A percentile compares a stretch with the other conserved stretches of the same genome.
Conservation (phyloP, 92 coral and sea anemone species). For the Zoanthus gigantus region DNA sequence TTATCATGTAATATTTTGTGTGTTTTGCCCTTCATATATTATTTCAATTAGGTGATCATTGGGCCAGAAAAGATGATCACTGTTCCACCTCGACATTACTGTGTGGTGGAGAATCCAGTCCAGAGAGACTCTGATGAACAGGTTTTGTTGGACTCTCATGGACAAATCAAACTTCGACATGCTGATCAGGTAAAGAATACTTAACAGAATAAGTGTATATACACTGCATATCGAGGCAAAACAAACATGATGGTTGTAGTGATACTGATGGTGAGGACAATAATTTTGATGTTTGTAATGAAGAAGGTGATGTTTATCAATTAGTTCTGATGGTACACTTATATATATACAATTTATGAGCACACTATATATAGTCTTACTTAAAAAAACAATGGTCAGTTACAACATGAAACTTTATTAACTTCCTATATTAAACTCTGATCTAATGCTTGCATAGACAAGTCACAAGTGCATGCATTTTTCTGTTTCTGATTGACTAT, state of each 20-base stretch:
- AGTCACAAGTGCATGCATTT: too few species aligned
- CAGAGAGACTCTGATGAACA: slow-evolving; percentile 80
- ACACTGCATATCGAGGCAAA: background rate
- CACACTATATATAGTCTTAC: too few species aligned
- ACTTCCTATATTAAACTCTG: too few species aligned
- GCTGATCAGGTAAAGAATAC: slow-evolving; percentile 90
- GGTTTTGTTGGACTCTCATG: slow-evolving; percentile 82
- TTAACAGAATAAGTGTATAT: background rate
- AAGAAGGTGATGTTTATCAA: too few species aligned
- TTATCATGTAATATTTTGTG: background rate
- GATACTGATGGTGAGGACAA: background rate
- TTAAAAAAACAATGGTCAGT: too few species aligned
- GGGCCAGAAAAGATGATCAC: slow-evolving; percentile 99
- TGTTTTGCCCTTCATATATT: background rate
- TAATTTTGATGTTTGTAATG: background rate
- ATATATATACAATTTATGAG: too few species aligned
- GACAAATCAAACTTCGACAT: slow-evolving; percentile 94
- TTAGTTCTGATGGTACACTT: too few species aligned
- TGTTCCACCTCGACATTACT: slow-evolving; percentile 96
- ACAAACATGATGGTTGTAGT: background rate
- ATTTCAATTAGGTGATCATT: slow-evolving; percentile 77
- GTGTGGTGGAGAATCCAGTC: slow-evolving; percentile 95
- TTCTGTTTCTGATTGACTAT: too few species aligned
- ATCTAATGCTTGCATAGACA: too few species aligned
- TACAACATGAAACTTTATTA: too few species aligned